Conservation (phyloP, 2,113 vertebrate species). For the Rhinogobius similis region DNA sequence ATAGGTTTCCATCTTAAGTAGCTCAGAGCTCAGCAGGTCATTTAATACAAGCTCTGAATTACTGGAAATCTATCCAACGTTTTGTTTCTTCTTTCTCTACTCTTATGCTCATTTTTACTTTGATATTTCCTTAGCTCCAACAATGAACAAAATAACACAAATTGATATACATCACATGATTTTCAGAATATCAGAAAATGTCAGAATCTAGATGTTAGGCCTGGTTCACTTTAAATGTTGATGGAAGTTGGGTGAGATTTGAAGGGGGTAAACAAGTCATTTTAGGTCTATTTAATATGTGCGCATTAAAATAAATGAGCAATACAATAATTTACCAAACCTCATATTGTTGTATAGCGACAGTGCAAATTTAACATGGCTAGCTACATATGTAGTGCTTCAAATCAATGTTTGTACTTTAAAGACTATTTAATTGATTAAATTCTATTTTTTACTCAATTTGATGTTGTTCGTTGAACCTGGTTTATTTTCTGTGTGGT, state of each 20-base stretch:
- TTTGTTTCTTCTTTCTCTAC: not conserved
- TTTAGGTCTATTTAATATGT: slow-evolving; percentile 74
- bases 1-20: not conserved
- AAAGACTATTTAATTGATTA: slow-evolving; percentile 85
- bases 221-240: slow-evolving; percentile 38
- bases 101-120: too few relatives aligned
- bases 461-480: slow-evolving; percentile 81
- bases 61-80: not conserved
- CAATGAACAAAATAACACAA: not conserved
- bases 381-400: slow-evolving; percentile 78
- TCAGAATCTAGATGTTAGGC: not conserved
- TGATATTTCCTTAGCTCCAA: not conserved
- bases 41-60: not conserved
- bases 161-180: not conserved
- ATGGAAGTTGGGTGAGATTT: slow-evolving; percentile 24
- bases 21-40: slow-evolving; percentile 16
- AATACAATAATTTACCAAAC: slow-evolving; percentile 85
- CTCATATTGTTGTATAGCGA: slow-evolving; percentile 81
- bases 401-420: slow-evolving; percentile 84
- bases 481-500: slow-evolving; percentile 73
- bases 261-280: slow-evolving; percentile 60
- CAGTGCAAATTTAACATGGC: slow-evolving; percentile 79
- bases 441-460: slow-evolving; percentile 87
- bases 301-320: slow-evolving; percentile 82
- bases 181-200: not conserved